Base-by-base conservation (phyloP, 2,113 vertebrate species). In the Percina caprodes region DNA sequence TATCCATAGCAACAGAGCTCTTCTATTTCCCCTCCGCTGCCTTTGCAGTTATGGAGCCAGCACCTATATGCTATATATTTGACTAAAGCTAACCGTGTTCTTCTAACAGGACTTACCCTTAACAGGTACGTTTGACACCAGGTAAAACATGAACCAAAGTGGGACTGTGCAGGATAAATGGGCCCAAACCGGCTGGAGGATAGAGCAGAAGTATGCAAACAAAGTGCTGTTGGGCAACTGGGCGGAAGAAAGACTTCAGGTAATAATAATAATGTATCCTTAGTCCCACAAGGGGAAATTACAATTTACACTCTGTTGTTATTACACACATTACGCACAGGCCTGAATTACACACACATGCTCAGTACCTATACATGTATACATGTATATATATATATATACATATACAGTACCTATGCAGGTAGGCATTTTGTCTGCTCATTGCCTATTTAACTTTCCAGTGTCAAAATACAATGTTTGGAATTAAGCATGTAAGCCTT, bases 161-260 rank as follows among this genome's bases (percentile, higher is more conserved):
- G 70, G 60, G 10, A 66, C 0, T 1, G 12, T n/a, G 14, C 70
- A 83, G 18, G 74, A 94, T 52, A 79, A 96, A 3, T 92, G 92
- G 90, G 89, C 51, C 1, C 89, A 92, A 24, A 90, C 94, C 0
- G 88, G 95, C 76, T 96, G 95, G 96, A 91, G 83, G 79, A 83
- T 86, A 3, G 92, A 96, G 77, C 93, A 90, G 71, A 94, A 86
- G 58, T 96, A 95, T 74, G 91, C 92, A 3, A 72, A 88, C 61
- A 90, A 89, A 85, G 96, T 96, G 72, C 92, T 97, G 0, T 14
- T 90, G 51, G 96, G 96, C 39, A 97, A 96, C 92, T 97, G 96
- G 94, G 54, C 86, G 23, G 96, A 97, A 79, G 94, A 97, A 26
- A 94, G 93, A 68, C 89, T 87, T 46, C 91, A 94, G 96, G 30